These are phyloP conservation scores for Microctenopoma lineatum DNA, from an alignment of 2,797 vertebrate genomes.

Conservation along the genomic window DNA sequence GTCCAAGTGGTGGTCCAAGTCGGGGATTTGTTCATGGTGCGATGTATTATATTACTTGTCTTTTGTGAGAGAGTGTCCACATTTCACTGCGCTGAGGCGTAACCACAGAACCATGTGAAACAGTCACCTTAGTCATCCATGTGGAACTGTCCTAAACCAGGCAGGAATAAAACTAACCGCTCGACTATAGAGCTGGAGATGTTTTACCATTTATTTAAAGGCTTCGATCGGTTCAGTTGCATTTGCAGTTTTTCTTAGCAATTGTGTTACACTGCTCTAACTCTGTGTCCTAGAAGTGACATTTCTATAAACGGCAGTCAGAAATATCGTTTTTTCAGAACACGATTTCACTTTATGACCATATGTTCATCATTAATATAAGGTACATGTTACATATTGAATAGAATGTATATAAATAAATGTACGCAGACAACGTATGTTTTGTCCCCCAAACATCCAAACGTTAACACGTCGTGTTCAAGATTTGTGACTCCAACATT, in stretches of 20 bases:
- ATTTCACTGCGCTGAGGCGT: constrained; percentile 14
- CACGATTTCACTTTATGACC: no score
- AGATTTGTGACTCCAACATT: no score
- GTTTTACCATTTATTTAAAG: constrained; percentile 18
- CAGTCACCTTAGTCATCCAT: constrained; percentile 5
- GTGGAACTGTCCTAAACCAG: neutral
- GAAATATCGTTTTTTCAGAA: no score
- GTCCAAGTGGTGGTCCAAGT: constrained; percentile 15
- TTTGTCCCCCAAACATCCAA: no score
- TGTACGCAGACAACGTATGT: no score
- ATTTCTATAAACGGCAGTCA: no score
- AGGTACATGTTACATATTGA: no score
- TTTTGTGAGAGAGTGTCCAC: constrained; percentile 31
- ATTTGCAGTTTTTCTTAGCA: constrained; percentile 16
- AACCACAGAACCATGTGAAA: constrained; percentile 27
- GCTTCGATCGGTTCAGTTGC: neutral
- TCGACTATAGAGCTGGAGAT: constrained; percentile 9
- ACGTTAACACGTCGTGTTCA: no score
- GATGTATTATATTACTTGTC: constrained; percentile 4
- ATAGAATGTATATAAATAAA: no score
- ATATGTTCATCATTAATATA: no score
- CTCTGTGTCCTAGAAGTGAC: no score
- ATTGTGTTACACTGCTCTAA: neutral
- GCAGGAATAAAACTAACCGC: constrained; percentile 19
- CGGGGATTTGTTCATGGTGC: constrained; percentile 17